Conservation (phyloP, 2,797 vertebrate species). For the Sarcophilus harrisii region DNA sequence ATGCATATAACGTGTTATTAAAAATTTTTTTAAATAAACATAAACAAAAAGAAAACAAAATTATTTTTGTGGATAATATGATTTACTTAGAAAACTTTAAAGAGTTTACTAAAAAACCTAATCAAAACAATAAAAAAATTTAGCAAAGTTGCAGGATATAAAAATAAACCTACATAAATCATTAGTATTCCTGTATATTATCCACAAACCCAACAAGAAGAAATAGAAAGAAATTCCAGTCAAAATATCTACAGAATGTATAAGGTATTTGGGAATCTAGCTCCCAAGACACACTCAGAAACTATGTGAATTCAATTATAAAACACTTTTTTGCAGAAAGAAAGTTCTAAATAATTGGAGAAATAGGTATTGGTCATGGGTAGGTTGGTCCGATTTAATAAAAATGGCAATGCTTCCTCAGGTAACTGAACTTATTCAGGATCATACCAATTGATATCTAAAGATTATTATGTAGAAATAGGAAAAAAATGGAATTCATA, state of each 20-base stretch:
- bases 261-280: background rate
- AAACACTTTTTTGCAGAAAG: background rate
- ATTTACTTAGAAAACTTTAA: background rate
- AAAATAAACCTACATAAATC: background rate
- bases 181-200: background rate
- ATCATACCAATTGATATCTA: background rate
- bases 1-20: no score
- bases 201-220: background rate
- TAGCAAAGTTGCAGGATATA: background rate
- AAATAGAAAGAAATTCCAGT: background rate
- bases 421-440: background rate
- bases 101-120: background rate
- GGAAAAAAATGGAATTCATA: background rate
- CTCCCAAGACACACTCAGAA: background rate
- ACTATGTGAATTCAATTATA: background rate
- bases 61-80: background rate
- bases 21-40: no score
- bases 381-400: background rate
- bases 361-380: background rate
- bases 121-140: background rate
- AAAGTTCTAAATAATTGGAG: background rate
- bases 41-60: background rate
- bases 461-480: background rate
- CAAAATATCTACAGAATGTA: background rate
- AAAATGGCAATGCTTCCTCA: background rate